Conservation (phyloP, 2,888 invertebrate species). For the Drosophila maculinotata region DNA sequence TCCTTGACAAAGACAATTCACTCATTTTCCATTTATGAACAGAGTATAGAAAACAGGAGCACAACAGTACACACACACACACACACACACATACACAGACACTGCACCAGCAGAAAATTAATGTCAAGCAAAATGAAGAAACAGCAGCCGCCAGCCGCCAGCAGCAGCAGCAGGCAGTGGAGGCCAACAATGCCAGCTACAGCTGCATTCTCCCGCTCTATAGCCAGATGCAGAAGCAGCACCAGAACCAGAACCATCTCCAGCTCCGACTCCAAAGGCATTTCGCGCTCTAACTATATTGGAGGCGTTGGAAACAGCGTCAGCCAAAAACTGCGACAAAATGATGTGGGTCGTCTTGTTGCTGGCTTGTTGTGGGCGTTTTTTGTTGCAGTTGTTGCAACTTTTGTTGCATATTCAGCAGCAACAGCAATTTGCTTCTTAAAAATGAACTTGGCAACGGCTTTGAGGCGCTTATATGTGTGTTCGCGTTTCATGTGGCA, state of each 20-base stretch:
- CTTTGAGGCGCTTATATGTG: constrained; percentile 53
- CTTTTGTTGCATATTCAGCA: constrained; percentile 80
- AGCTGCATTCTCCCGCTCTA: constrained; percentile 11
- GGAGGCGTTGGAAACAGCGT: constrained; percentile 43
- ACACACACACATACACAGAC: constrained; percentile 11
- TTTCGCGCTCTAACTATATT: constrained; percentile 23
- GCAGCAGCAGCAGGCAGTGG: constrained; percentile 50
- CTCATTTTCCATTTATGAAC: neutral
- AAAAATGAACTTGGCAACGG: constrained; percentile 70
- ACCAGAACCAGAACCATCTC: constrained; percentile 12
- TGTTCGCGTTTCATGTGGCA: constrained; percentile 68
- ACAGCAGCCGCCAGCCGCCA: constrained; percentile 59
- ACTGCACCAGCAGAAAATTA: constrained; percentile 76
- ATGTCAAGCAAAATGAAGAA: constrained; percentile 80
- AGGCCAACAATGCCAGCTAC: constrained; percentile 49
- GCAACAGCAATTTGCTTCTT: constrained; percentile 52
- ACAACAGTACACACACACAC: too few relatives aligned
- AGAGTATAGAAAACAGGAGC: neutral
- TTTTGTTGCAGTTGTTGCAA: constrained; percentile 57
- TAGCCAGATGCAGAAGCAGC: neutral
- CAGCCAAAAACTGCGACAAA: constrained; percentile 74
- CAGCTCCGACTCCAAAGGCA: neutral
- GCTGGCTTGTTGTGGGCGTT: constrained; percentile 35
- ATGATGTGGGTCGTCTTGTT: constrained; percentile 74
- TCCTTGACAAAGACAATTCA: too few relatives aligned